phyloP scores from a whole-genome alignment of 2,113 vertebrate species.

The Felis chaus region DNA sequence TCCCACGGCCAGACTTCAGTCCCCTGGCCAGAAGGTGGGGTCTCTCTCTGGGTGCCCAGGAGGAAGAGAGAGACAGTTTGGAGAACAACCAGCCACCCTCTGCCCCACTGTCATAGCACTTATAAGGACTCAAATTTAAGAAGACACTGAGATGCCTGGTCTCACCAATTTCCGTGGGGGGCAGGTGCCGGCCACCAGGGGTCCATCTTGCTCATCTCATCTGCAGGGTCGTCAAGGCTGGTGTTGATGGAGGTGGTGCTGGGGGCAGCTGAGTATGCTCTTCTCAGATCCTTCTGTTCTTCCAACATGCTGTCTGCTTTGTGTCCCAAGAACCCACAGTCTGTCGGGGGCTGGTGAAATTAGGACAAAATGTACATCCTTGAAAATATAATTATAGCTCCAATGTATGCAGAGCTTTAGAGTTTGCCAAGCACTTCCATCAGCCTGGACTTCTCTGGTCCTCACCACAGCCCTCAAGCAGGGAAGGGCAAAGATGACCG shows the following conservation, averaged over 20 bases:
- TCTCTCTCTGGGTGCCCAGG: neutral
- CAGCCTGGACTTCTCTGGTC: neutral
- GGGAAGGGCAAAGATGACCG: neutral
- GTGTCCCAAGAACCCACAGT: neutral
- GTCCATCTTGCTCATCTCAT: neutral
- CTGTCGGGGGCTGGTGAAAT: neutral
- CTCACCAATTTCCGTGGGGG: neutral
- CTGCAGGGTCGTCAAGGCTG: neutral
- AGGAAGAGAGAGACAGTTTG: neutral
- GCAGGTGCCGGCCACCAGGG: neutral
- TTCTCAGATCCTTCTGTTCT: neutral
- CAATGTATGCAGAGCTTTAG: neutral
- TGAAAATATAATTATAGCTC: neutral
- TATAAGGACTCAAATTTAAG: neutral
- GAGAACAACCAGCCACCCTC: neutral
- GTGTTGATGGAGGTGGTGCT: rapidly evolving
- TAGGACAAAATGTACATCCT: neutral
- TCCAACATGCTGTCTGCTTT: neutral
- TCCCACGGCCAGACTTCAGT: neutral
- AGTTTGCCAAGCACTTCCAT: neutral
- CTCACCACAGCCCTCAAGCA: neutral
- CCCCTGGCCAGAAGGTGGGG: neutral
- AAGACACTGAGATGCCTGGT: neutral
- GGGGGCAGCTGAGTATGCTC: neutral
- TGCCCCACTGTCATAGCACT: neutral